A percentile compares a stretch with the other conserved stretches of the same genome.
Conservation (phyloP, 2,113 vertebrate species). For the Pyxicephalus adspersus region DNA sequence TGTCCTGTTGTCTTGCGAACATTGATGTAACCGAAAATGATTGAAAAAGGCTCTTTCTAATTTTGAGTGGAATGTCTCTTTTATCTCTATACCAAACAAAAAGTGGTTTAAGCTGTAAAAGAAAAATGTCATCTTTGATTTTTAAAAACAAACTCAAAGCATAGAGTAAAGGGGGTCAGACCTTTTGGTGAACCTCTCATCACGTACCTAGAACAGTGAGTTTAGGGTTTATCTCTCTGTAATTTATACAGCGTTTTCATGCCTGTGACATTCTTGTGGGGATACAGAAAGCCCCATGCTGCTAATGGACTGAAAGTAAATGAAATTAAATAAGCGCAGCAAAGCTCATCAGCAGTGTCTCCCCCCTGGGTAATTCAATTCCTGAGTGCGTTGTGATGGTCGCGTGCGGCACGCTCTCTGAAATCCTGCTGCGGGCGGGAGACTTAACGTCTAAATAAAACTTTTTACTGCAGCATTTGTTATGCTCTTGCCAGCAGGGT, state of each 20-base stretch:
- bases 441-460: slow-evolving; percentile 77
- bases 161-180: background rate
- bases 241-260: slow-evolving; percentile 62
- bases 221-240: slow-evolving; percentile 52
- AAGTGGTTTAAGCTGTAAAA: background rate
- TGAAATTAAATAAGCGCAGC: slow-evolving; percentile 82
- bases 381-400: slow-evolving; percentile 71
- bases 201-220: slow-evolving; percentile 32
- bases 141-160: slow-evolving; percentile 1
- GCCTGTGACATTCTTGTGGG: slow-evolving; percentile 62
- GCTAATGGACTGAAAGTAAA: slow-evolving; percentile 78
- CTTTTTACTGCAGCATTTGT: slow-evolving; percentile 77
- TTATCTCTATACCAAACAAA: no score
- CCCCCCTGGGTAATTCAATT: slow-evolving; percentile 79
- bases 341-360: slow-evolving; percentile 69
- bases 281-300: slow-evolving; percentile 72
- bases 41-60: no score
- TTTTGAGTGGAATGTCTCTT: no score
- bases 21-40: no score
- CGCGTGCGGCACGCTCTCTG: slow-evolving; percentile 71
- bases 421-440: slow-evolving; percentile 74
- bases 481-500: slow-evolving; percentile 75
- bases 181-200: background rate
- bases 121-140: background rate
- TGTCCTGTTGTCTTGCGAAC: no score